phyloP scores from a whole-genome alignment of 2,113 vertebrate genomes.

The Malaclemys terrapin region DNA sequence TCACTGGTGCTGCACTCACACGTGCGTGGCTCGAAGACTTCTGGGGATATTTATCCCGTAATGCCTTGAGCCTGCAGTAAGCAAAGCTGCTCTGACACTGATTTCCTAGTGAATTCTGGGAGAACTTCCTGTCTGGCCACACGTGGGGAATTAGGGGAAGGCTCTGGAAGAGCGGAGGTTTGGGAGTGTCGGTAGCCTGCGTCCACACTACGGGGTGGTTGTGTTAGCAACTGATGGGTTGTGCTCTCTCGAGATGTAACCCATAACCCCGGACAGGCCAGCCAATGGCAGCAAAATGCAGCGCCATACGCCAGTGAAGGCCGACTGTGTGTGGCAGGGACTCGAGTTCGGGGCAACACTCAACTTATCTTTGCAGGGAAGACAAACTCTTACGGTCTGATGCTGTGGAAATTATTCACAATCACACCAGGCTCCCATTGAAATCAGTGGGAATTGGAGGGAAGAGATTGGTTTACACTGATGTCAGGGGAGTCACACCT shows the following conservation, averaged over 20 bases:
- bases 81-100: background rate
- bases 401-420: background rate
- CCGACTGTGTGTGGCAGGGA: background rate
- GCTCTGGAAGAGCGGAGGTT: fast-evolving
- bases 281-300: background rate
- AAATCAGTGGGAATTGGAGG: background rate
- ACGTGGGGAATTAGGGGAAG: fast-evolving
- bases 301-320: background rate
- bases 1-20: background rate
- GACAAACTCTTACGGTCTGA: background rate
- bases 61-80: too few relatives aligned
- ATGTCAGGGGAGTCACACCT: background rate
- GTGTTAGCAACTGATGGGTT: background rate
- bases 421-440: background rate
- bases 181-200: too few relatives aligned
- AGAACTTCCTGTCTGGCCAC: background rate
- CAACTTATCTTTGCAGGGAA: background rate
- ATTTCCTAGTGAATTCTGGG: background rate
- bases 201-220: background rate
- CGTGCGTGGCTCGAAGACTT: too few relatives aligned
- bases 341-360: background rate
- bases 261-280: background rate
- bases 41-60: background rate
- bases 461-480: background rate
- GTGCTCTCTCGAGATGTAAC: background rate